Conservation (phyloP, 2,888 invertebrate genomes). For the Leistus spinibarbis region DNA sequence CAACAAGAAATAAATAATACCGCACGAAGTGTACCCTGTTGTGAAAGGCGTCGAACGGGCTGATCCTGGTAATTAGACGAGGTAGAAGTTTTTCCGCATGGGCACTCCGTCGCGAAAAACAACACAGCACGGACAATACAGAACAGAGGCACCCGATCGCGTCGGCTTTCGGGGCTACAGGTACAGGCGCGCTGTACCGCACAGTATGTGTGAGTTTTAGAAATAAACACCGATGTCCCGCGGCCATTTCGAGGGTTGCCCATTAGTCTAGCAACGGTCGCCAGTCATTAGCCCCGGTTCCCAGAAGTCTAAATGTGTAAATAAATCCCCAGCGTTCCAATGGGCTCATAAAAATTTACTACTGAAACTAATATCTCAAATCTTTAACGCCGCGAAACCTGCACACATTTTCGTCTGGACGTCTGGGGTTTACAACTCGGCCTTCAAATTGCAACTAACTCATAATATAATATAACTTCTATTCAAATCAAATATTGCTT, state of each 20-base stretch:
- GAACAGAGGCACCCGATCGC: not conserved
- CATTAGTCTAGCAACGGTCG: slow-evolving; percentile 22
- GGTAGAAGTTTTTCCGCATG: slow-evolving; percentile 12
- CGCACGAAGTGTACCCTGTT: slow-evolving; percentile 18
- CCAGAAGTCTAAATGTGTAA: not conserved
- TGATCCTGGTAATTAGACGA: slow-evolving; percentile 23
- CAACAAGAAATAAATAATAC: slow-evolving; percentile 21
- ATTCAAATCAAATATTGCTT: too few species aligned
- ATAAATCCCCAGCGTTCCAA: not conserved
- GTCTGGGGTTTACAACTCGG: too few species aligned
- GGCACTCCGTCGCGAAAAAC: slow-evolving; percentile 13
- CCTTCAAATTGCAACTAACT: too few species aligned
- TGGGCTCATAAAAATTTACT: not conserved
- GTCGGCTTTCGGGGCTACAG: not conserved
- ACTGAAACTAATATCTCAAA: not conserved
- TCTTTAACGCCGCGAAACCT: not conserved
- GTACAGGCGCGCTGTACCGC: slow-evolving; percentile 1
- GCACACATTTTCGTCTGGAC: not conserved
- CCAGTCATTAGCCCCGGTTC: not conserved
- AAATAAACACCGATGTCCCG: slow-evolving; percentile 20
- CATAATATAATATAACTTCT: too few species aligned
- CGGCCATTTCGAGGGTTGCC: slow-evolving; percentile 26
- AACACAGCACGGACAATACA: slow-evolving; percentile 10
- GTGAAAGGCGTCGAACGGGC: not conserved
- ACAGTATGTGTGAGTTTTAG: not conserved